Percentiles rank a stretch among this genome's conserved stretches.
These are phyloP conservation scores for Phocides pigmalion DNA, from an alignment of 1,140 invertebrate species.

Conservation along the genomic window DNA sequence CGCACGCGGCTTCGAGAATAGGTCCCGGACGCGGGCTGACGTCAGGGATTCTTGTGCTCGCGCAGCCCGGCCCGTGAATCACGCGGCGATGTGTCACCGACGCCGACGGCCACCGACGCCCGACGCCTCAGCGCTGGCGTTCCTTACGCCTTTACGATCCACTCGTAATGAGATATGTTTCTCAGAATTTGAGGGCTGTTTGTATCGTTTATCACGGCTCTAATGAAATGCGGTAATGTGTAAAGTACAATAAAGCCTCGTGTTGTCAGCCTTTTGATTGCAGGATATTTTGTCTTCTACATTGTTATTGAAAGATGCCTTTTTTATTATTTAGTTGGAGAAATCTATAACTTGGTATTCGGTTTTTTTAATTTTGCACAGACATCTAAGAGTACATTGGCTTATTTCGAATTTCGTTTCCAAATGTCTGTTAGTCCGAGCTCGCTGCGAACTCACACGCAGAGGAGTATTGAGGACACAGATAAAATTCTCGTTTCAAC, in stretches of 20 bases:
- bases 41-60: slow-evolving; percentile 69
- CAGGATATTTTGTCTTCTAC: neutral
- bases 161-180: slow-evolving; percentile 50
- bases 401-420: neutral
- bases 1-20: slow-evolving; percentile 42
- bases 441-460: neutral
- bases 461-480: slow-evolving; percentile 3
- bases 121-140: slow-evolving; percentile 26
- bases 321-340: too few species aligned
- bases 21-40: slow-evolving; percentile 65
- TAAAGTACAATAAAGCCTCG: neutral
- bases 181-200: slow-evolving; percentile 40
- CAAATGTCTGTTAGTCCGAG: neutral
- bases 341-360: too few species aligned
- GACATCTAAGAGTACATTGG: neutral
- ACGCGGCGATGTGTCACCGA: slow-evolving; percentile 69
- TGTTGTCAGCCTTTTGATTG: neutral
- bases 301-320: too few species aligned
- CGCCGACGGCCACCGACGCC: slow-evolving; percentile 38
- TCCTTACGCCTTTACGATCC: slow-evolving; percentile 42
- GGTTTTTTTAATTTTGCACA: too few species aligned
- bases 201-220: neutral
- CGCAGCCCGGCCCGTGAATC: slow-evolving; percentile 62
- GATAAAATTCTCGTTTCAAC: slow-evolving; percentile 2
- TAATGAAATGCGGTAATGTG: neutral